Percentiles rank a stretch among this genome's conserved stretches.
phyloP scores from a whole-genome alignment of 2,888 invertebrate genomes.

The Ectobius pallidus region DNA sequence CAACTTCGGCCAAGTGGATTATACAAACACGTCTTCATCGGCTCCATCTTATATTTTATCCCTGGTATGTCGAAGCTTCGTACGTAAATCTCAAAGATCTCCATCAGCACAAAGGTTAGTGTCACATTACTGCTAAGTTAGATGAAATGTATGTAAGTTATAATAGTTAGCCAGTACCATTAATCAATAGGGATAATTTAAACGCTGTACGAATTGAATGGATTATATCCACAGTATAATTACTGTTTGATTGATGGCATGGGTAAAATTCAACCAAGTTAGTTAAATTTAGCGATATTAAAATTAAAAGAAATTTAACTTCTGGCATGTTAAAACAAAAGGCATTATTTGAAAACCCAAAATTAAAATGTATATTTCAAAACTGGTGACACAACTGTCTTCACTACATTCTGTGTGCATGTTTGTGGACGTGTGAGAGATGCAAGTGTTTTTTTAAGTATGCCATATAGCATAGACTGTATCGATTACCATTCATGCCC shows the following conservation, averaged over 20 bases:
- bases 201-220: background rate
- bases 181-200: background rate
- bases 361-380: background rate
- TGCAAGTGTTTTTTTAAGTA: too few species aligned
- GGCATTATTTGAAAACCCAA: too few species aligned
- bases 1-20: constrained; percentile 8
- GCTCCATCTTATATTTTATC: background rate
- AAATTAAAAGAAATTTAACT: too few species aligned
- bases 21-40: background rate
- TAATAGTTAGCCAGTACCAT: background rate
- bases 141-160: background rate
- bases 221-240: too few species aligned
- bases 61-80: background rate
- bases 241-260: too few species aligned
- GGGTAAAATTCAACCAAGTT: too few species aligned
- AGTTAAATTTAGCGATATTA: too few species aligned
- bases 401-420: too few species aligned
- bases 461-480: too few species aligned
- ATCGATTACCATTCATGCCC: too few species aligned
- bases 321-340: too few species aligned
- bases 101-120: constrained; percentile 1
- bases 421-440: background rate
- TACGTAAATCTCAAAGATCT: background rate
- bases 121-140: background rate
- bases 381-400: background rate